Evolutionary conservation across 2,888 invertebrate genomes (phyloP), one percentile per base, ranked within the genome.

Genomic region (Apodemia mormo): DNA sequence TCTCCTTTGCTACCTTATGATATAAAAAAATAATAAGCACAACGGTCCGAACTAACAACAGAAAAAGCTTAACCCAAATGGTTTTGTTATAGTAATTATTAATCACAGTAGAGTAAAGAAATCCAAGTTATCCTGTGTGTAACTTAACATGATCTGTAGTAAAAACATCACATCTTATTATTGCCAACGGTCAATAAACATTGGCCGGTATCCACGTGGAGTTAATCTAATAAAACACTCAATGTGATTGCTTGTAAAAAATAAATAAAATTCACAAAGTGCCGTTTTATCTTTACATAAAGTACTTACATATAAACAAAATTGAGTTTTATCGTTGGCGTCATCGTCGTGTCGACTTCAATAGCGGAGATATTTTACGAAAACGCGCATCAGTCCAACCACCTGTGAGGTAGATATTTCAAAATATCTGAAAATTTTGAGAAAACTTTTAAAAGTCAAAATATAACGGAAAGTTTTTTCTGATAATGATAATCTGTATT

Each of bases 261-360:
- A 61, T 64, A 64, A 64, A 64, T 64, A 64, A 64, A 37, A 37
- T 12, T 64, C 37, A 64, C 10, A 64, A 64, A 64, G 33, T 37
- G 37, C 30, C 37, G 14, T n/a, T 64, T 64, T 37, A 64, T 64
- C 30, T 64, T 33, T 14, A 37, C 37, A 30, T 64, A 64, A 37
- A 64, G 33, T 14, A 64, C 58, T 58, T 30, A 9, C 30, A 12
- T 61, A 33, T 64, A 61, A 37, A 64, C 61, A 64, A 64, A 64
- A n/a, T 33, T 37, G 61, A 14, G 61, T 64, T 64, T 64, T 64
- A 14, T 64, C 30, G 37, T 12, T 61, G 10, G 30, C 61, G 61
- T 33, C 61, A 61, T 64, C 14, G 52, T n/a, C 22, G n/a, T 54
- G 14, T 54, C 2, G 22, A 54, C 22, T 54, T 54, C 8, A 22